A percentile compares a stretch with the other conserved stretches of the same genome.
Evolutionary conservation across 2,797 vertebrate species (phyloP).

Genomic region (Pangasius krempfi): DNA sequence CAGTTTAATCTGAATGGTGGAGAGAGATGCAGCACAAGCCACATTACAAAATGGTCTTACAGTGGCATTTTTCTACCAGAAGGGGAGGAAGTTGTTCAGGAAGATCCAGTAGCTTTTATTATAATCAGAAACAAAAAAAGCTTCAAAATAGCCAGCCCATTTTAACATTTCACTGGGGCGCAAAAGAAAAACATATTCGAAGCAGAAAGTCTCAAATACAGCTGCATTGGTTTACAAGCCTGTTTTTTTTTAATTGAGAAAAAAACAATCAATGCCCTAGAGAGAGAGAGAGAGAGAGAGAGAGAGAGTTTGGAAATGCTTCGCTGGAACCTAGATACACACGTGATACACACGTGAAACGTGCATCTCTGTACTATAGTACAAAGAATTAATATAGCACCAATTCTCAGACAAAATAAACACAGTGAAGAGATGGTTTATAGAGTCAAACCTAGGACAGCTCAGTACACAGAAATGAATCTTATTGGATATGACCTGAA

Average conservation of each 20-base stretch:
- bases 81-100: not conserved
- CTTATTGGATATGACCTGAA: not conserved
- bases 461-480: not conserved
- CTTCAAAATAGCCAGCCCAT: not conserved
- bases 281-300: not conserved
- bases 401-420: not conserved
- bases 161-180: not conserved
- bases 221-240: not conserved
- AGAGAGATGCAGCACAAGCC: not conserved
- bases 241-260: not conserved
- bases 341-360: not conserved
- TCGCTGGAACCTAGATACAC: not conserved
- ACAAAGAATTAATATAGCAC: not conserved
- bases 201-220: not conserved
- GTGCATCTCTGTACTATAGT: not conserved
- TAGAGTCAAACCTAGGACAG: not conserved
- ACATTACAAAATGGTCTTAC: not conserved
- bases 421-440: not conserved
- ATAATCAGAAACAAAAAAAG: no score
- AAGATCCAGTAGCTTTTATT: not conserved
- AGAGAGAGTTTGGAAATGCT: not conserved
- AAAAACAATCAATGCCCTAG: not conserved
- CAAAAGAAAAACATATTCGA: not conserved
- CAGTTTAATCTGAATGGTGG: not conserved
- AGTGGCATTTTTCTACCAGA: not conserved